phyloP scores from a whole-genome alignment of 2,888 invertebrate species.

The Stenichneumon culpator region DNA sequence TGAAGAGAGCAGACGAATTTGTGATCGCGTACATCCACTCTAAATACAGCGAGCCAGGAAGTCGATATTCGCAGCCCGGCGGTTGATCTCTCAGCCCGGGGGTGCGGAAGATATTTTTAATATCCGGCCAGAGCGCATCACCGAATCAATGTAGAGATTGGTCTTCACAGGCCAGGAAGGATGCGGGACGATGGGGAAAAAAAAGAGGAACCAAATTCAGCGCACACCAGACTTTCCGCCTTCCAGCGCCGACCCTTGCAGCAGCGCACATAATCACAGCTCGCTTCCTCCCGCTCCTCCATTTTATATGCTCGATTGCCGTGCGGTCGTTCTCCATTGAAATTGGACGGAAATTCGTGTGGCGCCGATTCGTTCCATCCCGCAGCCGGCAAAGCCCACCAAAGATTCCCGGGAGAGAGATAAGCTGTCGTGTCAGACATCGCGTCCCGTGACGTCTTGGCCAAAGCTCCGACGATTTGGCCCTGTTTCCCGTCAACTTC shows the following conservation, averaged over 20 bases:
- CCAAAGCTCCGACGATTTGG: neutral
- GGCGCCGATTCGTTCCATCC: conserved; percentile 18
- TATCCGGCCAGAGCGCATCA: conserved; percentile 75
- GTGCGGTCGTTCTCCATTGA: conserved; percentile 70
- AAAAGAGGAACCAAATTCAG: neutral
- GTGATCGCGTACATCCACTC: conserved; percentile 13
- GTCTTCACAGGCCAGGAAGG: neutral
- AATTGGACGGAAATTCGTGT: conserved; percentile 72
- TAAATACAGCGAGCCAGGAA: conserved; percentile 71
- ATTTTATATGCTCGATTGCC: neutral
- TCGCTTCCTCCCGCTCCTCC: neutral
- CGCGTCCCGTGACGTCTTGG: neutral
- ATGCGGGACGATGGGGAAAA: neutral
- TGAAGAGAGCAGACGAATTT: conserved; percentile 9
- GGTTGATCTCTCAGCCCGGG: conserved; percentile 38
- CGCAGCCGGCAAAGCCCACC: conserved; percentile 4
- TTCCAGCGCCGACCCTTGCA: neutral
- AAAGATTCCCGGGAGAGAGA: neutral
- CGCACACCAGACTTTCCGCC: neutral
- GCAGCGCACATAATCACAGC: neutral
- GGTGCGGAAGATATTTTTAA: conserved; percentile 79
- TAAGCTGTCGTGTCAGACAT: neutral
- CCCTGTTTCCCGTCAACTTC: neutral
- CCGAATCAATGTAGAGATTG: neutral
- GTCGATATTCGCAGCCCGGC: conserved; percentile 69